These are phyloP conservation scores for Discoglossus pictus DNA, from an alignment of 2,797 vertebrate genomes.

Conservation along the genomic window DNA sequence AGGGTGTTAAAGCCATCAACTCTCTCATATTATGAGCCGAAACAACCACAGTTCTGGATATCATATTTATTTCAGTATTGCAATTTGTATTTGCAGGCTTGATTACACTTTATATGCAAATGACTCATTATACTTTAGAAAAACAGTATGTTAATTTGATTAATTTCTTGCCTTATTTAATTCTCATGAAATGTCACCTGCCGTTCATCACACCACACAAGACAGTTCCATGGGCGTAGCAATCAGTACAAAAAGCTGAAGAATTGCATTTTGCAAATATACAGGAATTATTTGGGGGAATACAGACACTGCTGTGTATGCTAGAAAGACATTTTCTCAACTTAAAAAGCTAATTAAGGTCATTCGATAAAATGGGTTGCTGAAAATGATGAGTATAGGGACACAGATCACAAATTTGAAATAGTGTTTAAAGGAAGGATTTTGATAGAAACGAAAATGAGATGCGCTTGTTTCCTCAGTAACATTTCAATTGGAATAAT, in stretches of 20 bases:
- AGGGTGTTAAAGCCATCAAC: slow-evolving; percentile 43
- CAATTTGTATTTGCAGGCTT: slow-evolving; percentile 63
- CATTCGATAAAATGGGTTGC: slow-evolving; percentile 49
- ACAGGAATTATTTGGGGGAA: slow-evolving; percentile 60
- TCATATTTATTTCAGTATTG: slow-evolving; percentile 62
- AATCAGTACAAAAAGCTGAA: slow-evolving; percentile 59
- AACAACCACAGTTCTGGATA: slow-evolving; percentile 52
- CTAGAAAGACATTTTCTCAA: slow-evolving; percentile 45
- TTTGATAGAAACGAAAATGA: slow-evolving; percentile 38
- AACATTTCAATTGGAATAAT: slow-evolving; percentile 50
- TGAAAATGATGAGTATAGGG: slow-evolving; percentile 45
- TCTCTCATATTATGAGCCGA: slow-evolving; percentile 40
- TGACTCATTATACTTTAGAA: slow-evolving; percentile 64
- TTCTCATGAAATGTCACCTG: slow-evolving; percentile 72
- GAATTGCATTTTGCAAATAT: slow-evolving; percentile 62
- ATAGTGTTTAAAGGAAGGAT: slow-evolving; percentile 27
- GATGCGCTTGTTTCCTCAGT: slow-evolving; percentile 47
- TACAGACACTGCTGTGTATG: slow-evolving; percentile 54
- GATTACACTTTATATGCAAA: slow-evolving; percentile 69
- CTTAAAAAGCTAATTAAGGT: slow-evolving; percentile 54
- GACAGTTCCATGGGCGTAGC: slow-evolving; percentile 60
- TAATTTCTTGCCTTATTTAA: slow-evolving; percentile 69
- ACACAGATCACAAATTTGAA: slow-evolving; percentile 6
- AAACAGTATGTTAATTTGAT: slow-evolving; percentile 70
- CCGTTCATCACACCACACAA: slow-evolving; percentile 67